phyloP scores from a whole-genome alignment of 2,797 vertebrate species.

The Pseudopleuronectes americanus region DNA sequence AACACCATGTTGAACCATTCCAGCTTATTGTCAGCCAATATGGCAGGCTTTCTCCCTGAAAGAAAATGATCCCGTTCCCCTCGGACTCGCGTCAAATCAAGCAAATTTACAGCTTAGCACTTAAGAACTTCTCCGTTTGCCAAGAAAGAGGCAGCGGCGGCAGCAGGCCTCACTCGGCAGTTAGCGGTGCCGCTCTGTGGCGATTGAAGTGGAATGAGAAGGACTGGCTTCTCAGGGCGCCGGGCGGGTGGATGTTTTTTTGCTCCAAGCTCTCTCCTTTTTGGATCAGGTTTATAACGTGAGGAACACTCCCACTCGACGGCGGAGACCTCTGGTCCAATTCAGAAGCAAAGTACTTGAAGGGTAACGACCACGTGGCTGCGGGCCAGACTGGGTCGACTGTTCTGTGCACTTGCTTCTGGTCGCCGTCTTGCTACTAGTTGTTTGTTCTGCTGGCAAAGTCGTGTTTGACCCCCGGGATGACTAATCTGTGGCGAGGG shows the following conservation, averaged over 20 bases:
- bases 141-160: constrained; percentile 75
- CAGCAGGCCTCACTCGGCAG: constrained; percentile 66
- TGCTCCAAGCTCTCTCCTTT: constrained; percentile 68
- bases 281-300: constrained; percentile 71
- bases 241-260: constrained; percentile 49
- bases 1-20: constrained; percentile 81
- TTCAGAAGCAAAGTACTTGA: constrained; percentile 75
- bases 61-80: constrained; percentile 81
- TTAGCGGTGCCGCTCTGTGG: constrained; percentile 58
- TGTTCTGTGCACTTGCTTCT: constrained; percentile 74
- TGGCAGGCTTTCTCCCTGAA: constrained; percentile 79
- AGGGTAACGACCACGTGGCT: constrained; percentile 77
- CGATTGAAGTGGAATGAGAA: constrained; percentile 73
- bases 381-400: constrained; percentile 62
- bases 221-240: constrained; percentile 61
- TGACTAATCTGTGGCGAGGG: constrained; percentile 69
- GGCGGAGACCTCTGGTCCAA: constrained; percentile 70
- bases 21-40: constrained; percentile 82
- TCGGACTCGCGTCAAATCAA: constrained; percentile 86
- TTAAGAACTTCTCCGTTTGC: constrained; percentile 83
- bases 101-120: constrained; percentile 87
- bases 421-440: constrained; percentile 78
- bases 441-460: constrained; percentile 77
- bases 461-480: constrained; percentile 68
- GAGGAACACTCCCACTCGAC: constrained; percentile 68